A percentile compares a stretch with the other conserved stretches of the same genome.
Evolutionary conservation across 2,113 vertebrate species (phyloP).

Genomic region (Ptyas mucosa): DNA sequence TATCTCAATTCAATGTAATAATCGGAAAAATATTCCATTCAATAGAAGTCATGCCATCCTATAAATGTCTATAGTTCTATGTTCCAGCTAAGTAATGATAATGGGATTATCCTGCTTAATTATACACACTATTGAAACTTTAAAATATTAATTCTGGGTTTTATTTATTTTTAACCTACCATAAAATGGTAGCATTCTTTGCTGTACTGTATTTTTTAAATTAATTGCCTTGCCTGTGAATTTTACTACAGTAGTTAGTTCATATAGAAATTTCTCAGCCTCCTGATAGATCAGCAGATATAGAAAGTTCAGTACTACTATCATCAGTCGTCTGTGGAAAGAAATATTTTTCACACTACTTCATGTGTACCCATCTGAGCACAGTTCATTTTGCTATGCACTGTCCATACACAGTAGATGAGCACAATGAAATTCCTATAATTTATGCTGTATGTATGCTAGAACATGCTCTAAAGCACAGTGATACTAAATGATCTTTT

Average conservation of each 20-base stretch:
- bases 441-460: neutral
- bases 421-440: constrained; percentile 2
- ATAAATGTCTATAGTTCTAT: neutral
- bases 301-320: neutral
- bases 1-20: too few species aligned
- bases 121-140: neutral
- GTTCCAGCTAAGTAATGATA: neutral
- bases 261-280: neutral
- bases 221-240: neutral
- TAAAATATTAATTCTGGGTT: neutral
- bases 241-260: neutral
- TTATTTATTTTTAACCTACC: neutral
- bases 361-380: neutral
- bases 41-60: neutral
- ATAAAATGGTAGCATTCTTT: neutral
- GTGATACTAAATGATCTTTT: constrained; percentile 7
- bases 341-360: neutral
- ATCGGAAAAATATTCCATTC: neutral
- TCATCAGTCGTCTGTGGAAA: neutral
- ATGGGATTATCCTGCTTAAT: neutral
- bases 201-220: neutral
- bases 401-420: neutral
- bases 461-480: constrained; percentile 10
- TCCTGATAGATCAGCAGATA: neutral
- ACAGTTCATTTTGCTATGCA: neutral